Evolutionary conservation across 2,113 vertebrate genomes (phyloP), one percentile per base, ranked within the genome.

Genomic region (Chloropsis hardwickii): DNA sequence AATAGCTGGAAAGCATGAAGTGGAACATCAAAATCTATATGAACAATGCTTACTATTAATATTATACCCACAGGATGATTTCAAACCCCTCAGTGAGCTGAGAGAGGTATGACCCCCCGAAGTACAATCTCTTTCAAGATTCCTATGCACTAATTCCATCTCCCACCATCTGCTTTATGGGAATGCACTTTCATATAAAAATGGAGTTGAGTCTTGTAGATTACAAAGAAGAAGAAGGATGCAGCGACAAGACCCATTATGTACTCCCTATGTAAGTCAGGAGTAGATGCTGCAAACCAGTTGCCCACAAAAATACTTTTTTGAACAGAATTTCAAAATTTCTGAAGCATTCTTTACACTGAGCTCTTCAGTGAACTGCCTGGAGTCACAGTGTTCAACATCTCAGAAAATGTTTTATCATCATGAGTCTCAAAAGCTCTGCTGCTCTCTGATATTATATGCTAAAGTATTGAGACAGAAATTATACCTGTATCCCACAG

Each of bases 21-120:
- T 58, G 14, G 73, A 91, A 91, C 80, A 81, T 95, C 86, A 95
- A 85, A 90, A 93, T 86, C 88, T 71, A 16, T 90, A 95, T 79
- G 90, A 95, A 93, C 83, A 96, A 95, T 86, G 53, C 89, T 94
- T 94, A 54, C 94, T 96, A 94, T 92, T 95, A 92, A 95, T 97
- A 95, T 78, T 91, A 67, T 50, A 89, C 48, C 65, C 81, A 78
- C 64, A 64, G 51, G 57, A 81, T 84, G 39, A 86, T 64, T 95
- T 94, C 27, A 77, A 81, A 88, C 48, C 47, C 40, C 40, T 92
- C 82, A 66, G 54, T 58, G 81, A 83, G 64, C 31, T 88, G 58
- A 91, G 39, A 47, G 85, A 86, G 53, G n/a, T 67, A 56, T 81
- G 65, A 64, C 48, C 81, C 82, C 48, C 60, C 70, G 56, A 86